Evolutionary conservation across 2,113 vertebrate species (phyloP).

Genomic region (Caretta caretta): DNA sequence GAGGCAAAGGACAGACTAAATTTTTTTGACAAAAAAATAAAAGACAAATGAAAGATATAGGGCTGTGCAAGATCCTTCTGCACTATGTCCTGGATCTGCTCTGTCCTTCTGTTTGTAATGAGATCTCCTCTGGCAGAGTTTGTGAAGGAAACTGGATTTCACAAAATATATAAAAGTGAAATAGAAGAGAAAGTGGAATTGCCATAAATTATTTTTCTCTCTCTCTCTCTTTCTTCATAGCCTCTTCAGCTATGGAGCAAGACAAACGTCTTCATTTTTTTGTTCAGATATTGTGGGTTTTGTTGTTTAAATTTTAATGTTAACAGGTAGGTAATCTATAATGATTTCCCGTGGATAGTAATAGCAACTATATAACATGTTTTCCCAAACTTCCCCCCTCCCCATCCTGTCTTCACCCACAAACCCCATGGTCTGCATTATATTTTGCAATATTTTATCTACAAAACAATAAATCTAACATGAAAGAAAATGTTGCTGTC

Average conservation of each 20-base stretch:
- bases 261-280: not conserved
- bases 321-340: not conserved
- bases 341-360: not conserved
- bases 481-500: not conserved
- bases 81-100: not conserved
- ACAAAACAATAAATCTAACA: not conserved
- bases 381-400: not conserved
- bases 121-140: not conserved
- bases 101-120: not conserved
- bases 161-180: not conserved
- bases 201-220: not conserved
- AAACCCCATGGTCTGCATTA: not conserved
- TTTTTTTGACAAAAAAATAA: conserved; percentile 30
- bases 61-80: not conserved
- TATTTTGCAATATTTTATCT: not conserved
- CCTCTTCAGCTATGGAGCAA: not conserved
- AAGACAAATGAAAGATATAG: conserved; percentile 23
- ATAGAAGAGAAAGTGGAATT: not conserved
- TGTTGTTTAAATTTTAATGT: not conserved
- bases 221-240: not conserved
- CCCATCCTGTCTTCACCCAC: not conserved
- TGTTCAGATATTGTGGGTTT: not conserved
- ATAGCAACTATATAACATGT: rapidly evolving
- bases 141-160: not conserved
- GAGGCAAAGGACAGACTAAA: not conserved